These are phyloP conservation scores for Gambusia affinis DNA, from an alignment of 2,113 vertebrate species.

Conservation along the genomic window DNA sequence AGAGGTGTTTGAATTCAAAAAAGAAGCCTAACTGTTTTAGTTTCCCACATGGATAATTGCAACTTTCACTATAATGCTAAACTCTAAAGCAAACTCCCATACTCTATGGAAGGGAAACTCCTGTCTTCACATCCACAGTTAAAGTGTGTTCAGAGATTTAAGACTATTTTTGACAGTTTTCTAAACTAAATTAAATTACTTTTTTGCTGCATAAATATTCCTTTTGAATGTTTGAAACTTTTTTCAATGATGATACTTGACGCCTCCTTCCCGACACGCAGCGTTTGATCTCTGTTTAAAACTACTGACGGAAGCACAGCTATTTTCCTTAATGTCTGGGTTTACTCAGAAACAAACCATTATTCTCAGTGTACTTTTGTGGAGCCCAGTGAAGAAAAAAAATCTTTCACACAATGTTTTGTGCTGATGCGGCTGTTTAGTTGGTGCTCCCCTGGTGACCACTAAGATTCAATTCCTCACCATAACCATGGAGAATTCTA, in stretches of 20 bases:
- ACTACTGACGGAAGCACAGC: not conserved
- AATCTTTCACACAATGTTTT: constrained; percentile 6
- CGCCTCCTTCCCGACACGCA: too few relatives aligned
- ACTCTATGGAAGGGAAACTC: not conserved
- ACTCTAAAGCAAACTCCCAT: too few relatives aligned
- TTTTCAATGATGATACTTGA: too few relatives aligned
- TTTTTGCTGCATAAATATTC: not conserved
- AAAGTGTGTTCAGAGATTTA: not conserved
- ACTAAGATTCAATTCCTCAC: constrained; percentile 24
- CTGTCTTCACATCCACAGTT: not conserved
- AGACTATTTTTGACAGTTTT: not conserved
- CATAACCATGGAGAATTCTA: constrained; percentile 26
- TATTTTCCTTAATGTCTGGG: not conserved
- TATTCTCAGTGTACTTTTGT: not conserved
- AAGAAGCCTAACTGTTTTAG: too few relatives aligned
- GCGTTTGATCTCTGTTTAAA: not conserved
- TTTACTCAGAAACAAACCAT: not conserved
- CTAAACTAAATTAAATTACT: not conserved
- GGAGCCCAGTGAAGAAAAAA: not conserved
- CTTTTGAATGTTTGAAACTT: too few relatives aligned
- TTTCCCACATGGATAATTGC: too few relatives aligned
- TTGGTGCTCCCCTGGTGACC: constrained; percentile 30
- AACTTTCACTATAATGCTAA: too few relatives aligned
- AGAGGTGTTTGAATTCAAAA: too few relatives aligned
- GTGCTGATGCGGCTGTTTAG: constrained; percentile 30